phyloP scores from a whole-genome alignment of 2,797 vertebrate species.

The Siniperca scherzeri region DNA sequence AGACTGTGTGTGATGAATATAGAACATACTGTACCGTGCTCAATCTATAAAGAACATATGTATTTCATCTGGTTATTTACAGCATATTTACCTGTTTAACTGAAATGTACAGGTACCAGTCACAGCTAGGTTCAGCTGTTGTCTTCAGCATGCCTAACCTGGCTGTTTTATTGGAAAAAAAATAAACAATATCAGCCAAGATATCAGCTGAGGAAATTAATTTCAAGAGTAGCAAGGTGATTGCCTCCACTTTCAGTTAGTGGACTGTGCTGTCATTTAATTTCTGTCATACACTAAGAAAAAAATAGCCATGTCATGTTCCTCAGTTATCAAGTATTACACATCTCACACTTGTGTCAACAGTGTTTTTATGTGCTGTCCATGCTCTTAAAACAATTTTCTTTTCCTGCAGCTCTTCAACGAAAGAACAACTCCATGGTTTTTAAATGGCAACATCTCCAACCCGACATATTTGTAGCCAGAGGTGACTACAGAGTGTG shows the following conservation, averaged over 20 bases:
- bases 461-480: slow-evolving; percentile 61
- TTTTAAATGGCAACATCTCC: slow-evolving; percentile 78
- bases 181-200: neutral
- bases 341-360: slow-evolving; percentile 45
- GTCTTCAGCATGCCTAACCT: neutral
- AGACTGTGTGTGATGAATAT: neutral
- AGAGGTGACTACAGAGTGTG: slow-evolving; percentile 62
- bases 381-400: slow-evolving; percentile 55
- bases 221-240: slow-evolving; percentile 24
- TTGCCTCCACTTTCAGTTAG: slow-evolving; percentile 11
- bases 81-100: neutral
- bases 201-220: slow-evolving; percentile 32
- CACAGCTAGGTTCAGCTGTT: neutral
- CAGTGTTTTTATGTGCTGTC: slow-evolving; percentile 56
- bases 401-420: slow-evolving; percentile 53
- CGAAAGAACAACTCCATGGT: slow-evolving; percentile 56
- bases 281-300: slow-evolving; percentile 2
- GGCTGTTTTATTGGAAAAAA: neutral
- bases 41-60: neutral
- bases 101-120: neutral
- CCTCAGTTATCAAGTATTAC: slow-evolving; percentile 52
- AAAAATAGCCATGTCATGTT: slow-evolving; percentile 30
- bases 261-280: neutral
- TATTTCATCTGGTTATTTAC: neutral
- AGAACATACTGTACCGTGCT: neutral